Evolutionary conservation across 2,797 vertebrate species (phyloP), one percentile per base, ranked within the genome.

Genomic region (Poecilia gillii): DNA sequence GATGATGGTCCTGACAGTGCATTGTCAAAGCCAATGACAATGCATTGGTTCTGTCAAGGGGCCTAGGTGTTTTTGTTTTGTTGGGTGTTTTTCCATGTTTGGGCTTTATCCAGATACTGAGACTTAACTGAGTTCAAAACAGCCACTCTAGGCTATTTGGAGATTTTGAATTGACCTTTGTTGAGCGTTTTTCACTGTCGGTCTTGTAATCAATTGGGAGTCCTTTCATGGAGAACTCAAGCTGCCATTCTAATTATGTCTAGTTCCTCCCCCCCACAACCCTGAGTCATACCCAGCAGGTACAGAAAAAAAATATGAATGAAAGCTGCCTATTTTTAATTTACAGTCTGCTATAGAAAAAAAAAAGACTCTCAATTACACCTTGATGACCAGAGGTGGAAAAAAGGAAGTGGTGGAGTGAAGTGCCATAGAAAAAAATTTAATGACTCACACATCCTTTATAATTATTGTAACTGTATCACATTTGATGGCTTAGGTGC

Each of bases 381-480:
- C 84, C 77, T 76, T 36, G 28, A 51, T 81, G 71, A 74, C 70
- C 23, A 3, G 45, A 59, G 79, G 74, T 74, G 49, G 80, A 57
- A 31, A 41, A 72, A 80, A 39, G 81, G 79, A 89, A 90, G 80
- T 72, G 62, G 33, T 2, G 2, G 41, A 86, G 36, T 77, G 12
- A 89, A 86, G 75, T 53, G 33, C 71, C 81, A 77, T 47, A 16
- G 85, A 78, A 81, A 73, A 68, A 75, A 46, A 71, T 72, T 55
- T 51, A 45, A 59, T 89, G 80, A 91, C 74, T 89, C 53, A 13
- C 89, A 49, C n/a, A 83, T 46, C 85, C 79, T 85, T 87, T 47
- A 83, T 84, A 84, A 76, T 84, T 33, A 41, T 77, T 75, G 45
- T 72, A 62, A 45, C 41, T 53, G 70, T 72, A 53, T 46, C 36